Conservation (phyloP, 1,140 invertebrate genomes). For the Telenomus remus region DNA sequence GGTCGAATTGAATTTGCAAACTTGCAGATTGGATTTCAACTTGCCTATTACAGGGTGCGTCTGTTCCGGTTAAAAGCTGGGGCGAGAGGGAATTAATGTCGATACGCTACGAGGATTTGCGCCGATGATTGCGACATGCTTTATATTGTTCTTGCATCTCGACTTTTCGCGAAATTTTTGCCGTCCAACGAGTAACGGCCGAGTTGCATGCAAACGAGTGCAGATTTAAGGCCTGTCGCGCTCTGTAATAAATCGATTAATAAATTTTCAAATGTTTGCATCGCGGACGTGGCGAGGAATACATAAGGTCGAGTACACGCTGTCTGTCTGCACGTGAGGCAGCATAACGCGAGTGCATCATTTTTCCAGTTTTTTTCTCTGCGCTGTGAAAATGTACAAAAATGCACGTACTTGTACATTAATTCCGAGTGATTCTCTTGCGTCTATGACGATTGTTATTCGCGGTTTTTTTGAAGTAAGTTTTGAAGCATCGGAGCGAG, state of each 20-base stretch:
- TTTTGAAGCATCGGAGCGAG: slow-evolving; percentile 5
- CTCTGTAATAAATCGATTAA: slow-evolving; percentile 13
- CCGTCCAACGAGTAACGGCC: background rate
- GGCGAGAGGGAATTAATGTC: slow-evolving; percentile 75
- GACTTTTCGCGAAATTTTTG: slow-evolving; percentile 6
- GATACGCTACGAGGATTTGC: slow-evolving; percentile 74
- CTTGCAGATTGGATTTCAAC: slow-evolving; percentile 77
- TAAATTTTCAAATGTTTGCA: background rate
- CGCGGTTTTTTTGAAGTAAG: background rate
- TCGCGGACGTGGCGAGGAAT: slow-evolving; percentile 28
- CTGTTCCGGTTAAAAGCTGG: slow-evolving; percentile 76
- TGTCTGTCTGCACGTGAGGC: slow-evolving; percentile 39
- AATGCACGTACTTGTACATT: slow-evolving; percentile 49
- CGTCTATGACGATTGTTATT: too few relatives aligned
- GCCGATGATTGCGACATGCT: slow-evolving; percentile 60
- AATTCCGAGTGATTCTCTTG: slow-evolving; percentile 43
- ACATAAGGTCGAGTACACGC: slow-evolving; percentile 38
- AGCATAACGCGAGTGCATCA: slow-evolving; percentile 44
- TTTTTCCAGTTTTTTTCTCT: slow-evolving; percentile 1
- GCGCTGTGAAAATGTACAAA: background rate
- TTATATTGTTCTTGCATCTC: slow-evolving; percentile 52
- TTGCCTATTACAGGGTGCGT: slow-evolving; percentile 77
- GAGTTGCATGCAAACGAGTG: background rate
- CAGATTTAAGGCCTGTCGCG: slow-evolving; percentile 65
- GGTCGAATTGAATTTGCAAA: slow-evolving; percentile 76